Evolutionary conservation across 2,113 vertebrate species (phyloP).

Genomic region (Halichoerus grypus): DNA sequence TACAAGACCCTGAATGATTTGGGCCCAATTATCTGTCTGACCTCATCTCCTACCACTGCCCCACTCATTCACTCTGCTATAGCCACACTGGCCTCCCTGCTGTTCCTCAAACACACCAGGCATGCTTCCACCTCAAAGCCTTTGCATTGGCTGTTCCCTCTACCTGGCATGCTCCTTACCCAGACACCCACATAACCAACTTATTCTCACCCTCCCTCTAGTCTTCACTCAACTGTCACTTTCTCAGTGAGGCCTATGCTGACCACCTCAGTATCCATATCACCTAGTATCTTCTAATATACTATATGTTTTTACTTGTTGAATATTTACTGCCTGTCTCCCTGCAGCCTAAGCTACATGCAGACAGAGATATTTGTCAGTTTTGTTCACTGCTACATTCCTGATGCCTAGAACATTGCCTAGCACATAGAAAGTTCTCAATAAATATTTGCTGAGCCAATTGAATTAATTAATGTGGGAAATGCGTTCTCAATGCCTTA

Average conservation of each 20-base stretch:
- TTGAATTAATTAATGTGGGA: conserved; percentile 31
- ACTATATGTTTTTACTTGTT: background rate
- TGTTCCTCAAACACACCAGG: background rate
- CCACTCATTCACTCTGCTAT: background rate
- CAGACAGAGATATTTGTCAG: background rate
- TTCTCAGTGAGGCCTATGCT: background rate
- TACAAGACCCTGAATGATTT: background rate
- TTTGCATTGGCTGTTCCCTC: background rate
- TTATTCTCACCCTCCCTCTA: background rate
- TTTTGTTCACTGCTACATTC: background rate
- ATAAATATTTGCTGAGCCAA: conserved; percentile 38
- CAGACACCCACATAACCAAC: background rate
- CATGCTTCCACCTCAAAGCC: background rate
- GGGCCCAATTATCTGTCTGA: background rate
- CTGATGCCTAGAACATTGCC: background rate
- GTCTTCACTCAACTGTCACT: background rate
- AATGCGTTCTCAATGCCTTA: conserved; percentile 15
- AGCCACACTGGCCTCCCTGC: background rate
- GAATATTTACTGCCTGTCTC: background rate
- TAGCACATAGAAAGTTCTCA: conserved; percentile 4
- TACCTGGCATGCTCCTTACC: background rate
- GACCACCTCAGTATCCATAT: background rate
- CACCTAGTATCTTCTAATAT: background rate
- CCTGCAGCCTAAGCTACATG: background rate
- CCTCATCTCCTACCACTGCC: background rate